Base-by-base conservation (phyloP, 2,797 vertebrate genomes). In the Pangasius sanitwongsei region DNA sequence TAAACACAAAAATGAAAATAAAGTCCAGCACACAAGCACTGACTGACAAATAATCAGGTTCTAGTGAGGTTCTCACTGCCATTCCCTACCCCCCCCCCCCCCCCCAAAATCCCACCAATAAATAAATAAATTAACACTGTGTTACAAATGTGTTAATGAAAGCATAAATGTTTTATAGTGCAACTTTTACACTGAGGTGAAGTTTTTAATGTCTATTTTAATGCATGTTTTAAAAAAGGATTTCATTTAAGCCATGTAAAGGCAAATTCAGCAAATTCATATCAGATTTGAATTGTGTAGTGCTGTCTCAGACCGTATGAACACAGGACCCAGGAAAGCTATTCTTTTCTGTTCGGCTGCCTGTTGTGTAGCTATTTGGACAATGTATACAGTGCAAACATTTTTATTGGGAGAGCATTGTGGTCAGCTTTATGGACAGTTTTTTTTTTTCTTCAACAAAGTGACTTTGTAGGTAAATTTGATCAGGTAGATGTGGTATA, bases 1-100 rank as follows among this genome's bases (percentile, higher is more conserved):
- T 94, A 37, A 44, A 78, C 48, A 37, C 84, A 86, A 83, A 83
- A 87, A 87, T 80, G 55, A 80, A 85, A 89, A 86, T 61, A 89
- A 23, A 34, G 25, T 87, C 31, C 70, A 75, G 87, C 75, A 89
- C 44, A 16, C 72, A 31, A 11, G 37, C 83, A 92, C 23, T 12
- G 50, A 59, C 83, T 12, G 50, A 59, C 83, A 84, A 50, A 77
- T 69, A 0, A 41, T 81, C 55, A 82, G 87, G 15, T 34, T 63
- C 6, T 63, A 83, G 57, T 37, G 25, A 20, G 0, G 9, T 50
- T 84, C 82, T 67, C 3, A 0, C 44, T 84, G 41, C 13, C 28
- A 28, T 55, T 31, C 75, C 41, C 59, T 25, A 61, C 4, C 37
- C 41, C 41, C 41, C 41, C 0, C 4, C 6, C 44, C 44, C 44